Percentiles rank a stretch among this genome's conserved stretches.
These are phyloP conservation scores for Uria lomvia DNA, from an alignment of 2,113 vertebrate genomes.

Conservation along the genomic window DNA sequence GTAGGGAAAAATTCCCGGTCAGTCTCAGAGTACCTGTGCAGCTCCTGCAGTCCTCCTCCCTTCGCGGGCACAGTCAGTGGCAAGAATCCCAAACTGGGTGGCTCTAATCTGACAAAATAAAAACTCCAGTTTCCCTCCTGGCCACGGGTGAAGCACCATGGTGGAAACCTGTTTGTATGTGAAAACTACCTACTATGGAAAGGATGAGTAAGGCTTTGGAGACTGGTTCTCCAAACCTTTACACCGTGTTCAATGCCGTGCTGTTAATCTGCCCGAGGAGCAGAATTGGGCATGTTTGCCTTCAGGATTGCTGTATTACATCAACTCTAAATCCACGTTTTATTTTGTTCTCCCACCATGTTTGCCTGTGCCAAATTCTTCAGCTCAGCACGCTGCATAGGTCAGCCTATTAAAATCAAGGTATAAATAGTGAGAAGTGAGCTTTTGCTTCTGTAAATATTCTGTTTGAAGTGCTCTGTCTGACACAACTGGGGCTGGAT, in stretches of 20 bases:
- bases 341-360: neutral
- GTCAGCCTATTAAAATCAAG: conserved; percentile 2
- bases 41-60: neutral
- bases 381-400: neutral
- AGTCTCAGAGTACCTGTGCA: neutral
- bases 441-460: conserved; percentile 4
- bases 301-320: neutral
- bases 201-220: neutral
- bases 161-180: neutral
- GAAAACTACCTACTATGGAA: neutral
- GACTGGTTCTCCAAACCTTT: neutral
- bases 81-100: neutral
- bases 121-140: neutral
- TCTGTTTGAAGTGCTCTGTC: conserved; percentile 30
- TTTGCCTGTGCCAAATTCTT: neutral
- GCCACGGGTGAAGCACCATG: neutral
- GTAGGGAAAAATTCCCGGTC: no score
- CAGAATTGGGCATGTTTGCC: neutral
- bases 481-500: conserved; percentile 45
- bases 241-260: neutral
- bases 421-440: conserved; percentile 4
- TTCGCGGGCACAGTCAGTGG: neutral
- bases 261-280: neutral
- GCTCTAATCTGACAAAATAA: neutral
- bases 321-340: neutral